These are phyloP conservation scores for Neodiprion lecontei DNA, from an alignment of 1,140 invertebrate species.

Conservation along the genomic window DNA sequence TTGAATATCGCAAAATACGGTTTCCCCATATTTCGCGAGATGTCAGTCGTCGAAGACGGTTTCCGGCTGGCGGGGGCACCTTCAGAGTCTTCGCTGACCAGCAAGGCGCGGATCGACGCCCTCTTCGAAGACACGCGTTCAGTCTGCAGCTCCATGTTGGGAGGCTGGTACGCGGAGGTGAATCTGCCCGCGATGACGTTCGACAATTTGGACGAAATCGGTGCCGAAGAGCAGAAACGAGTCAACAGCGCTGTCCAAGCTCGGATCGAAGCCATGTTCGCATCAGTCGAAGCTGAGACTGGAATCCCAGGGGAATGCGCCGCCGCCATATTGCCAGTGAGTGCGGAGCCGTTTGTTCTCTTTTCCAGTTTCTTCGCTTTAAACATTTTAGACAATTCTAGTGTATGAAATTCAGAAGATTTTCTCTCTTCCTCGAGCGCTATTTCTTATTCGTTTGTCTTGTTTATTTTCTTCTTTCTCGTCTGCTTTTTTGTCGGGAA, in stretches of 20 bases:
- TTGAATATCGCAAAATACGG: no score
- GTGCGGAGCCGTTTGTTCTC: background rate
- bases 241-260: conserved; percentile 81
- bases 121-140: conserved; percentile 74
- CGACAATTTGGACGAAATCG: conserved; percentile 28
- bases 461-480: no score
- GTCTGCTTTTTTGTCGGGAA: no score
- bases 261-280: conserved; percentile 85
- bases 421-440: no score
- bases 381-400: background rate
- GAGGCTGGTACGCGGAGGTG: background rate
- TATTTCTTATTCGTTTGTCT: no score
- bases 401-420: background rate
- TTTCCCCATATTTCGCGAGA: conserved; percentile 10
- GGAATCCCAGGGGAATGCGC: conserved; percentile 56
- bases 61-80: conserved; percentile 52
- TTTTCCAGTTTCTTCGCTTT: background rate
- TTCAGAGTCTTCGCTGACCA: conserved; percentile 55
- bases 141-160: conserved; percentile 34
- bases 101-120: conserved; percentile 73
- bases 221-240: conserved; percentile 51
- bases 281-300: conserved; percentile 75
- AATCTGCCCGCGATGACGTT: conserved; percentile 18
- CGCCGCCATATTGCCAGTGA: conserved; percentile 56
- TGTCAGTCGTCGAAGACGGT: conserved; percentile 52